Base-by-base conservation (phyloP, 2,888 invertebrate genomes). In the Teinopalpus imperialis region DNA sequence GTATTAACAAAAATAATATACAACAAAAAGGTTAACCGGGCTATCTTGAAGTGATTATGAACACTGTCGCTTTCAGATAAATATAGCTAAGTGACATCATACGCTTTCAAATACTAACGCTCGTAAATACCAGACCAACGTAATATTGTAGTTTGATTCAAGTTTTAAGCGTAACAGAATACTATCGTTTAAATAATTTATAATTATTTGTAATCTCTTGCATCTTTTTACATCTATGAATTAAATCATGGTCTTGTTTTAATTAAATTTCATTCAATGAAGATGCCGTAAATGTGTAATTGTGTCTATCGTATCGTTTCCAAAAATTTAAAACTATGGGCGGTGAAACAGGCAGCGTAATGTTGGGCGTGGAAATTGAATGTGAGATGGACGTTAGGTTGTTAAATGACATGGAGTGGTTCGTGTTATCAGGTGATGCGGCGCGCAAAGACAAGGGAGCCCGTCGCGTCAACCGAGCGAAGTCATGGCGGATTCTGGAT, bases 381-480 rank as follows among this genome's bases (percentile, higher is more conserved):
- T 75, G 74, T 58, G 77, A 66, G 30, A 23, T 74, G n/a, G 76
- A 82, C 29, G 61, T 69, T 6, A 62, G 54, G 14, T 47, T 72
- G 42, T 53, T 81, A 29, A 73, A 60, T 72, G 80, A 83, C 14
- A 63, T 81, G 53, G 79, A 83, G 49, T 85, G 81, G 81, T 81
- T 83, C 61, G 62, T 76, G 58, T 75, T 83, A 24, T 68, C 83
- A 86, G 87, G 77, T 57, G 79, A 71, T 8, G 78, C 81, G 1
- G 78, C 81, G 8, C 62, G 78, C 18, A 79, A 68, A 52, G 86
- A 85, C 18, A 75, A 65, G 48, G 66, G 45, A 29, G 48, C 61
- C 34, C 69, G 83, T 2, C 70, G 81, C 7, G 68, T 57, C 21
- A 61, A 53, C 37, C 80, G 74, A 42, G 51, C 77, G 1, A 81